Evolutionary conservation across 2,113 vertebrate species (phyloP).

Genomic region (Benitochromis conjunctus): DNA sequence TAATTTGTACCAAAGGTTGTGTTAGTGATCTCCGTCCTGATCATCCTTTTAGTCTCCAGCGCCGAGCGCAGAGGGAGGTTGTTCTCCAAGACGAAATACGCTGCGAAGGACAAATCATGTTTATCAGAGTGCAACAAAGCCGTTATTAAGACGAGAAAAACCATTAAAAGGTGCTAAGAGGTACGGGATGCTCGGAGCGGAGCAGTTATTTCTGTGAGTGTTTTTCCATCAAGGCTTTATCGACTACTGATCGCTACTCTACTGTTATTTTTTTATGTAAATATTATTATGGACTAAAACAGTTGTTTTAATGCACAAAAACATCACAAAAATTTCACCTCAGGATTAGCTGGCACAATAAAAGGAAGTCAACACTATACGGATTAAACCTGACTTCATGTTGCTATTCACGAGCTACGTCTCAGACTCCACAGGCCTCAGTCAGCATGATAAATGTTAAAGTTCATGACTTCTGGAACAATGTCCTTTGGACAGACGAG

Average conservation of each 20-base stretch:
- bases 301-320: neutral
- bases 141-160: neutral
- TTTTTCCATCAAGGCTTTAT: neutral
- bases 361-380: neutral
- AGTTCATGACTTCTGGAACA: neutral
- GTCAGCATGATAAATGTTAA: neutral
- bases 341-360: neutral
- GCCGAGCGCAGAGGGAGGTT: constrained; percentile 78
- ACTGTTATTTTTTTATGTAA: neutral
- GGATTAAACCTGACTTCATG: neutral
- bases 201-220: neutral
- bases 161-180: neutral
- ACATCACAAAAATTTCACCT: neutral
- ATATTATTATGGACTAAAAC: neutral
- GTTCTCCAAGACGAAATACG: constrained; percentile 83
- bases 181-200: neutral
- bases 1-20: constrained; percentile 84
- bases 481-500: neutral
- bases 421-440: neutral
- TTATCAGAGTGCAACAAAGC: neutral
- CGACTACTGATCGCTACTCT: neutral
- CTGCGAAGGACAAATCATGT: constrained; percentile 54
- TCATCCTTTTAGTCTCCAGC: constrained; percentile 77
- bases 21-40: constrained; percentile 76
- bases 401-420: neutral